phyloP scores from a whole-genome alignment of 2,888 invertebrate genomes.

The Yponomeuta malinellus region DNA sequence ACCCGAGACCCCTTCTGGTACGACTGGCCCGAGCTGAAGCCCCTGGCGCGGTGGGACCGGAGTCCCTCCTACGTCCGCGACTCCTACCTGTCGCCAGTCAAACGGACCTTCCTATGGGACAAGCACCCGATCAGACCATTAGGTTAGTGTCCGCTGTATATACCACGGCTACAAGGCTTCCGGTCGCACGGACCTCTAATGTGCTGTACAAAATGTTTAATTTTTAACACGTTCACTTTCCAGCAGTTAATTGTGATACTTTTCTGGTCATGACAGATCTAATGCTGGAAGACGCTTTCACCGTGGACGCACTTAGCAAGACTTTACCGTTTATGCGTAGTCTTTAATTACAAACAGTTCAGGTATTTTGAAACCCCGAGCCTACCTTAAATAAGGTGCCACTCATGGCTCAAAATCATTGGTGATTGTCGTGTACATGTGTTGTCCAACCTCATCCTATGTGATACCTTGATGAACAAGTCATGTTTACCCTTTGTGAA shows the following conservation, averaged over 20 bases:
- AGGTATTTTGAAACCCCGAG: conserved; percentile 37
- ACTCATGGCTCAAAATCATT: conserved; percentile 11
- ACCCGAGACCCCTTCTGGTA: conserved; percentile 94
- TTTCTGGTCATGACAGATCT: conserved; percentile 63
- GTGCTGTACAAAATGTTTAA: conserved; percentile 52
- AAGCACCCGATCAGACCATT: conserved; percentile 93
- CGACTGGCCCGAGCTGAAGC: conserved; percentile 86
- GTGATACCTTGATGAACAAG: not conserved
- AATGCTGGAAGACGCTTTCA: conserved; percentile 65
- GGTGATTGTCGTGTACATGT: conserved; percentile 6
- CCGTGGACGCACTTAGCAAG: conserved; percentile 66
- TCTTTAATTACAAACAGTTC: conserved; percentile 55
- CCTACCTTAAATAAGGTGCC: not conserved
- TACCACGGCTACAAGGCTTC: conserved; percentile 24
- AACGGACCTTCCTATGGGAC: conserved; percentile 93
- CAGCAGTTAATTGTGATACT: conserved; percentile 15
- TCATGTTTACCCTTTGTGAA: not conserved
- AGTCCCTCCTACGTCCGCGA: conserved; percentile 88
- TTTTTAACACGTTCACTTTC: not conserved
- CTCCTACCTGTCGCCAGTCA: conserved; percentile 93
- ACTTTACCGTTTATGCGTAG: conserved; percentile 70
- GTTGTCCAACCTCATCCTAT: not conserved
- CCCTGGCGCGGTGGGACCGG: conserved; percentile 82
- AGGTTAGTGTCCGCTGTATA: conserved; percentile 82
- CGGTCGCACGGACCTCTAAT: conserved; percentile 28